phyloP scores from a whole-genome alignment of 1,140 invertebrate species.

The Bombyx mandarina region DNA sequence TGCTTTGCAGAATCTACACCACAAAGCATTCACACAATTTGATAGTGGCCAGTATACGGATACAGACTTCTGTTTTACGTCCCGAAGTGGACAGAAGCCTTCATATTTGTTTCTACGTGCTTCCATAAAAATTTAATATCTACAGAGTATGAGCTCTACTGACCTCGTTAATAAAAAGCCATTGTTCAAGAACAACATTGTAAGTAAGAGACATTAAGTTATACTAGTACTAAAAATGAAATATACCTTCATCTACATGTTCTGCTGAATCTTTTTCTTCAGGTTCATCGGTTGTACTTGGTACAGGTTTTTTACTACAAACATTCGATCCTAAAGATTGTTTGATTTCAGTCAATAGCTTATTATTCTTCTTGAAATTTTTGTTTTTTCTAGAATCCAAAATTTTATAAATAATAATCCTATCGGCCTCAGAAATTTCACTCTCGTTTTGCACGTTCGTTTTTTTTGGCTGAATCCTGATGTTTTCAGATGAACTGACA shows the following conservation, averaged over 20 bases:
- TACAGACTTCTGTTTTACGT: too few relatives aligned
- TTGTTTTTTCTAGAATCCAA: slow-evolving; percentile 37
- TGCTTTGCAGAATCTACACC: too few relatives aligned
- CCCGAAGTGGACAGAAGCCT: too few relatives aligned
- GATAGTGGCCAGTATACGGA: too few relatives aligned
- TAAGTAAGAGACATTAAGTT: too few relatives aligned
- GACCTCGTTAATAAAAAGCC: too few relatives aligned
- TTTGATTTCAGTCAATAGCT: slow-evolving; percentile 16
- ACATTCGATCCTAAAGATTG: slow-evolving; percentile 15
- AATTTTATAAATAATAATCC: slow-evolving; percentile 58
- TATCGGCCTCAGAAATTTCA: slow-evolving; percentile 37
- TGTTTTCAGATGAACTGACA: slow-evolving; percentile 34
- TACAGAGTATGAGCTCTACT: too few relatives aligned
- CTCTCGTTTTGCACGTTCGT: slow-evolving; percentile 11
- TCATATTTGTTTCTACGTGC: too few relatives aligned
- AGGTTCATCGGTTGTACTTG: slow-evolving; percentile 8
- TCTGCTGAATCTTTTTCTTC: slow-evolving; percentile 23
- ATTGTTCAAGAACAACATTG: too few relatives aligned
- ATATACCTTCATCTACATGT: slow-evolving; percentile 33
- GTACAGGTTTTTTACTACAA: slow-evolving; percentile 11
- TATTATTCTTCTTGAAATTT: slow-evolving; percentile 18
- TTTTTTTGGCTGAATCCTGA: slow-evolving; percentile 14
- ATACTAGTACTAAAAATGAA: too few relatives aligned
- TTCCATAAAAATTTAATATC: too few relatives aligned
- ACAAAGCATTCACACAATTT: too few relatives aligned